Evolutionary conservation across 1,140 invertebrate species (phyloP).

Genomic region (Conus betulinus): DNA sequence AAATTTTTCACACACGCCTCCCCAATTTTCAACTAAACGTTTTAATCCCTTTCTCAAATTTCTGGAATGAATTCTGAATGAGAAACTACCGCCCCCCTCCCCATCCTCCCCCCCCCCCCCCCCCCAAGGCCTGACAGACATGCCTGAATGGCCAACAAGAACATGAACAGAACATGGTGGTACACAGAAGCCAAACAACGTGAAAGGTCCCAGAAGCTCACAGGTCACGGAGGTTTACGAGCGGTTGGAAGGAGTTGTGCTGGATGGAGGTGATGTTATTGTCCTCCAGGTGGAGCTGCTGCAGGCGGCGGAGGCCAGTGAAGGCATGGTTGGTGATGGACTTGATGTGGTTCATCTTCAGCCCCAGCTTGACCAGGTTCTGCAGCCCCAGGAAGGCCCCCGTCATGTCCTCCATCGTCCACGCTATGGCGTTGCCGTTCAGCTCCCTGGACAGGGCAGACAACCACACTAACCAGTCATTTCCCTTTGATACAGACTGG

Average conservation of each 20-base stretch:
- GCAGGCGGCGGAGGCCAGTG: conserved; percentile 77
- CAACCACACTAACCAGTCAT: no score
- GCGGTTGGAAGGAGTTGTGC: conserved; percentile 60
- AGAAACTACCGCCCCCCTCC: no score
- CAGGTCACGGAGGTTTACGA: conserved; percentile 71
- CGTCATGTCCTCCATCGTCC: conserved; percentile 91
- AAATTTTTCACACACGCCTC: no score
- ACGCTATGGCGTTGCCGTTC: conserved; percentile 90
- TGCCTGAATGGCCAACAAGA: no score
- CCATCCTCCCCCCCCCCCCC: no score
- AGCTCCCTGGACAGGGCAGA: conserved; percentile 79
- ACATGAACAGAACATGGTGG: no score
- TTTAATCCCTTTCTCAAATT: no score
- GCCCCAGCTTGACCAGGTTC: conserved; percentile 83
- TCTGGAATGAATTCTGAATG: no score
- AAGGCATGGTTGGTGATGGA: conserved; percentile 91
- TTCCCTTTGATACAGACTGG: no score
- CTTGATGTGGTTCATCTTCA: conserved; percentile 89
- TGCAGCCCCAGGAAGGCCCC: conserved; percentile 87
- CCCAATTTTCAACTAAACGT: no score
- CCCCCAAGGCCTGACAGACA: no score
- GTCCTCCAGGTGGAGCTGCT: conserved; percentile 55
- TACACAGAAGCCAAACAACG: no score
- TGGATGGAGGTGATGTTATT: conserved; percentile 63
- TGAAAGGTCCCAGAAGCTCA: conserved; percentile 60